Conservation (phyloP, 2,113 vertebrate genomes). For the Mus pahari region DNA sequence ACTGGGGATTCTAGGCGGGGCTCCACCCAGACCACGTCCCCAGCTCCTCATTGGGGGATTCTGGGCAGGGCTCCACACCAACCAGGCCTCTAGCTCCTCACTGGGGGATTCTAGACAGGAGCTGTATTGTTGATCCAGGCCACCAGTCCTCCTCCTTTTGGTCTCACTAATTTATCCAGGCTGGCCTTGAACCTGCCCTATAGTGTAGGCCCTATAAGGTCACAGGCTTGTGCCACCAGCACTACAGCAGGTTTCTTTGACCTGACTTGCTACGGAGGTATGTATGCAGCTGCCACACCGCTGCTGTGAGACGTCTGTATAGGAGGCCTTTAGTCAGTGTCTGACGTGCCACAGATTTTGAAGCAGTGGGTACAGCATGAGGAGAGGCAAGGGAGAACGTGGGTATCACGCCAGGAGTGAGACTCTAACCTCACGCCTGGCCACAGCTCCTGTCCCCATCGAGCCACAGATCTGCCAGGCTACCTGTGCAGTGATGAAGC, state of each 20-base stretch:
- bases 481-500: slow-evolving; percentile 97
- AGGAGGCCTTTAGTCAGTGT: too few relatives aligned
- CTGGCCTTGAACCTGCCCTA: too few relatives aligned
- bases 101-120: background rate
- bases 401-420: rapidly evolving
- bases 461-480: slow-evolving; percentile 98
- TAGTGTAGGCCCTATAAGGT: background rate
- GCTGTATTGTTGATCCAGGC: background rate
- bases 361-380: background rate
- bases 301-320: background rate
- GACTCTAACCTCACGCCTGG: background rate
- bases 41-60: background rate
- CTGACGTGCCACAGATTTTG: background rate
- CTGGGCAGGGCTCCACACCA: background rate
- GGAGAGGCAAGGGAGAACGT: rapidly evolving
- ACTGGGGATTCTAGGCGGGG: background rate
- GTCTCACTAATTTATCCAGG: background rate
- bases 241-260: too few relatives aligned
- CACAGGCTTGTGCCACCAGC: background rate
- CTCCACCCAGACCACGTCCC: background rate
- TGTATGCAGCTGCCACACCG: background rate
- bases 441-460: slow-evolving; percentile 91
- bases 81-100: background rate
- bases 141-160: background rate
- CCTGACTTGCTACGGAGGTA: too few relatives aligned